Conservation (phyloP, 2,113 vertebrate species). For the Serilophus lunatus region DNA sequence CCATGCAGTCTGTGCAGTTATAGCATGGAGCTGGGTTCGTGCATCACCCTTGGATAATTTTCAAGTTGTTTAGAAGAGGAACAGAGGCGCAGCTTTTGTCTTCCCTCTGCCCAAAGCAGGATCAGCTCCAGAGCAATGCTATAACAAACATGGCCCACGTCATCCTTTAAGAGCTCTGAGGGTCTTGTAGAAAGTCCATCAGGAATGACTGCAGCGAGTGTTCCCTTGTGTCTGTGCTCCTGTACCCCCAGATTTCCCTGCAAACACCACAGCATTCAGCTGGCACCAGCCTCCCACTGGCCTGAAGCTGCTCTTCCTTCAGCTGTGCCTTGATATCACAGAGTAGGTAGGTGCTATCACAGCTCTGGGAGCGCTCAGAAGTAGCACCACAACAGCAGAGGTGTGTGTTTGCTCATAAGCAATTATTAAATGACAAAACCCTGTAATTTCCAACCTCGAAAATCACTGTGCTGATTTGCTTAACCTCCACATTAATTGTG, state of each 20-base stretch:
- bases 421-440: constrained; percentile 34
- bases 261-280: neutral
- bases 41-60: neutral
- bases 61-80: neutral
- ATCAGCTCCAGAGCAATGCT: neutral
- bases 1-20: neutral
- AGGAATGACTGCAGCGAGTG: accelerated
- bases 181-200: neutral
- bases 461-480: neutral
- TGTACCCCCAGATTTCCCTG: neutral
- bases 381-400: constrained; percentile 3
- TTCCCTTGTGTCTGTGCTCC: neutral
- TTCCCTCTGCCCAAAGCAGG: neutral
- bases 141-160: accelerated
- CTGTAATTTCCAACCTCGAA: constrained; percentile 23
- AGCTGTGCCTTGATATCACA: neutral
- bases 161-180: neutral
- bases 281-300: neutral
- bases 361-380: neutral
- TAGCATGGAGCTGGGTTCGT: neutral
- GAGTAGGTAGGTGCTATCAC: constrained; percentile 46
- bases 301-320: constrained; percentile 10
- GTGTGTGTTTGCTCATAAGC: constrained; percentile 42
- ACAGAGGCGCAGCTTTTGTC: neutral
- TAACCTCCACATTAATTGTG: constrained; percentile 15